These are phyloP conservation scores for Ditula angustiorana DNA, from an alignment of 2,888 invertebrate species.

Conservation along the genomic window DNA sequence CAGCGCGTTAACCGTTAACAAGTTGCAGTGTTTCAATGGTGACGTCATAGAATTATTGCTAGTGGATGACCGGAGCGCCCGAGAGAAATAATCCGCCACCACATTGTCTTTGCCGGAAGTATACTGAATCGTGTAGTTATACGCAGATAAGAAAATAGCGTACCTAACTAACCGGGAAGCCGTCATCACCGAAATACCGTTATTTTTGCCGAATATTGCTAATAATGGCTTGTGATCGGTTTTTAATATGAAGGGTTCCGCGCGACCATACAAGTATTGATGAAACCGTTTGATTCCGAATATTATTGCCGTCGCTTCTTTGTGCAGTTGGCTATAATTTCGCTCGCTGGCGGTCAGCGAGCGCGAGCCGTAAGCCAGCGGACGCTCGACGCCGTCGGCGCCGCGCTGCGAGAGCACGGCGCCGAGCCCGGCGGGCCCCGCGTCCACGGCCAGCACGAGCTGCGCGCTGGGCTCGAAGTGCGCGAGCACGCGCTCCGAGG, in stretches of 20 bases:
- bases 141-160: slow-evolving; percentile 26
- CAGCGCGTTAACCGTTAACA: slow-evolving; percentile 4
- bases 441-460: slow-evolving; percentile 36
- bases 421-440: slow-evolving; percentile 38
- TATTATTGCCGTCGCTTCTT: slow-evolving; percentile 24
- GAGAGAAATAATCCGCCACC: neutral
- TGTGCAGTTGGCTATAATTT: slow-evolving; percentile 24
- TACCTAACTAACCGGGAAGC: slow-evolving; percentile 26
- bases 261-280: slow-evolving; percentile 6
- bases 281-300: slow-evolving; percentile 11
- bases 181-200: slow-evolving; percentile 10
- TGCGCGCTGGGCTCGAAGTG: slow-evolving; percentile 39
- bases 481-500: slow-evolving; percentile 39
- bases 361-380: slow-evolving; percentile 38
- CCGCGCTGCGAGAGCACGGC: slow-evolving; percentile 35
- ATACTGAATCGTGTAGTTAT: slow-evolving; percentile 23
- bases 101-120: neutral
- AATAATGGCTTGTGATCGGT: slow-evolving; percentile 10
- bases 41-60: neutral
- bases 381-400: slow-evolving; percentile 22
- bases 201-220: slow-evolving; percentile 10
- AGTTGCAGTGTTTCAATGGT: neutral
- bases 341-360: slow-evolving; percentile 14
- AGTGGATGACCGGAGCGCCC: neutral
- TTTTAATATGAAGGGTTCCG: slow-evolving; percentile 7